Evolutionary conservation across 1,140 invertebrate genomes (phyloP).

Genomic region (Aphelinus certus): DNA sequence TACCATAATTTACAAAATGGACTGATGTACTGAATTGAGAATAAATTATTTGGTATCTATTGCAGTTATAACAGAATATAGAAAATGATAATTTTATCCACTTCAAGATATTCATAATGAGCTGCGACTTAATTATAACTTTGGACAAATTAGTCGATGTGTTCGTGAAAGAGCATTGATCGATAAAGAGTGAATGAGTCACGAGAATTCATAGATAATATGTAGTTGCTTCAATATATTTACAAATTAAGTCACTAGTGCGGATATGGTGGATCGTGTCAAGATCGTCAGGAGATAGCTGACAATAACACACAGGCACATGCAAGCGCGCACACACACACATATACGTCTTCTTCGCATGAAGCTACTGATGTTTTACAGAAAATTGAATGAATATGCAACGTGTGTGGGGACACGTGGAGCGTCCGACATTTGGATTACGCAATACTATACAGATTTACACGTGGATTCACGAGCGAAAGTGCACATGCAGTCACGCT

Average conservation of each 20-base stretch:
- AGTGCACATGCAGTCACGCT: constrained; percentile 10
- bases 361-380: background rate
- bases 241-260: constrained; percentile 40
- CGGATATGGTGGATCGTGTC: constrained; percentile 28
- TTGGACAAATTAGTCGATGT: constrained; percentile 2
- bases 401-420: background rate
- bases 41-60: too few relatives aligned
- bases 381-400: background rate
- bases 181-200: background rate
- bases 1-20: too few relatives aligned
- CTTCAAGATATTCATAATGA: constrained; percentile 12
- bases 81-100: background rate
- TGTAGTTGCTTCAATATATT: constrained; percentile 16
- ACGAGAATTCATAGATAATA: constrained; percentile 17
- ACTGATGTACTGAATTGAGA: too few relatives aligned
- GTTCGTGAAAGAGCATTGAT: background rate
- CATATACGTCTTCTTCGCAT: constrained; percentile 2
- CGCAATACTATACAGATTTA: too few relatives aligned
- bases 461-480: background rate
- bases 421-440: too few relatives aligned
- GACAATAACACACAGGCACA: constrained; percentile 56
- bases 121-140: background rate
- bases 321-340: constrained; percentile 1
- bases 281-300: constrained; percentile 52
- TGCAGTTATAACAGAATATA: too few relatives aligned